Conservation (phyloP, 2,888 invertebrate species). For the Chirona hameri region DNA sequence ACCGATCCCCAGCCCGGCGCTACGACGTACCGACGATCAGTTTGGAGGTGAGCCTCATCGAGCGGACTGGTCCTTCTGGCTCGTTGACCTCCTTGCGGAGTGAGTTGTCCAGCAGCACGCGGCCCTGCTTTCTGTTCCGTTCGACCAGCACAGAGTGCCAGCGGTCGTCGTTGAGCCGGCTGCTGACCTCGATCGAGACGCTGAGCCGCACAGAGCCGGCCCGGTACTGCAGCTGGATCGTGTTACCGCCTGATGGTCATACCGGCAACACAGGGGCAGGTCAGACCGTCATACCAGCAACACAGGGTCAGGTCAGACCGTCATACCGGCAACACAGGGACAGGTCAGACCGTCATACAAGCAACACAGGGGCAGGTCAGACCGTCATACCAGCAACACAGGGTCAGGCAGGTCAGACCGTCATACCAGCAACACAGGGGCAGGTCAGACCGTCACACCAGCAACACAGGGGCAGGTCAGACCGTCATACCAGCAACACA, state of each 20-base stretch:
- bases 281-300: slow-evolving; percentile 47
- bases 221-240: slow-evolving; percentile 88
- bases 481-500: too few species aligned
- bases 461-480: too few species aligned
- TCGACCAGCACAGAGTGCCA: slow-evolving; percentile 97
- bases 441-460: too few species aligned
- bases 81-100: slow-evolving; percentile 77
- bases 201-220: slow-evolving; percentile 86
- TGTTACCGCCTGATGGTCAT: slow-evolving; percentile 74
- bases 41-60: slow-evolving; percentile 76
- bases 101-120: slow-evolving; percentile 86
- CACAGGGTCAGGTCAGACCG: not conserved
- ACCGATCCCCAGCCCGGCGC: too few species aligned
- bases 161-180: slow-evolving; percentile 76
- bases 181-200: slow-evolving; percentile 80
- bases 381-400: too few species aligned
- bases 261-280: not conserved
- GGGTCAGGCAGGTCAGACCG: too few species aligned
- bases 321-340: too few species aligned
- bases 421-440: too few species aligned
- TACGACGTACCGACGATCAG: slow-evolving; percentile 65
- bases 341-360: too few species aligned
- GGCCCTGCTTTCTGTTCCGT: slow-evolving; percentile 86
- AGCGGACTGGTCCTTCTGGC: slow-evolving; percentile 79
- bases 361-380: too few species aligned